Evolutionary conservation across 2,888 invertebrate species (phyloP), one percentile per base, ranked within the genome.

Genomic region (Eueremaeus valkanovi): DNA sequence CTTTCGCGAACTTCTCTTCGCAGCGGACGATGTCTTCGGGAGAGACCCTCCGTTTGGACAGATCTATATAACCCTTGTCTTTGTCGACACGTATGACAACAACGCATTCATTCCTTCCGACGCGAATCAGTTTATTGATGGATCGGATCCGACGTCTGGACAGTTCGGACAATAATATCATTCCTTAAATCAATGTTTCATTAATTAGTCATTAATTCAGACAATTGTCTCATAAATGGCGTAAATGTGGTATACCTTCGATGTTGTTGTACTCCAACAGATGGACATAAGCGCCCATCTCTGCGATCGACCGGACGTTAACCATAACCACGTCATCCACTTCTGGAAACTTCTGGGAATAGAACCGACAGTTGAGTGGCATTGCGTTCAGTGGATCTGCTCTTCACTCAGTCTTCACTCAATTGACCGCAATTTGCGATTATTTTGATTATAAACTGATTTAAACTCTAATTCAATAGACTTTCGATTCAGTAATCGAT

Each of bases 261-360:
- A 97, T 99, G 82, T 97, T 95, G 85, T 99, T 97, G 84, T 99
- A 99, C 85, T 99, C 99, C 79, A 98, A 86, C 77, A 99, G 86
- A 84, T 95, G 93, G 21, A 99, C 99, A 84, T 99, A 99, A 1
- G 98, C 99, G 77, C 99, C 99, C 98, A 99, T 99, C 87, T 99
- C 98, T 24, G 97, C 98, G 82, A 99, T 99, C 79, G 95, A 84
- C 63, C 95, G 88, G 3, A 99, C 98, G 83, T 96, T 99, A 33
- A 97, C 98, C 96, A 98, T 96, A 68, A 99, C 99, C 72, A 99
- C 97, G 89, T 99, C 99, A 82, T 99, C 99, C 77, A 97, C 90
- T 84, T 98, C 98, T 0, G 99, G 99, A 85, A 95, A 98, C 82
- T 92, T 93, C 85, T 96, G 93, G 83, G 92, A 91, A 84, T 99